phyloP scores from a whole-genome alignment of 2,888 invertebrate genomes.

The Drosophila pseudotalamancana region DNA sequence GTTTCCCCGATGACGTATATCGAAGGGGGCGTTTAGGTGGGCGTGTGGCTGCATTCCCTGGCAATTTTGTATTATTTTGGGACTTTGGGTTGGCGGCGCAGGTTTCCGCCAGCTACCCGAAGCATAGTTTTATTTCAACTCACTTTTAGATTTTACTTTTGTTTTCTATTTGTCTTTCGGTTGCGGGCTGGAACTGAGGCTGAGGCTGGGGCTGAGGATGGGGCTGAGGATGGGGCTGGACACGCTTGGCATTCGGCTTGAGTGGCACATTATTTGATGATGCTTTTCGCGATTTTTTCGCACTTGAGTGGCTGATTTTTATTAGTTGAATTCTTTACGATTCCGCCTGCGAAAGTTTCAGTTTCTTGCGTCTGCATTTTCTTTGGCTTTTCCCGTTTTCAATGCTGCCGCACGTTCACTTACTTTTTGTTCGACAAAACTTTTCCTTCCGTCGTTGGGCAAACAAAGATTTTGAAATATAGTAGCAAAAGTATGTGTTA shows the following conservation, averaged over 20 bases:
- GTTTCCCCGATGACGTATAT: conserved; percentile 68
- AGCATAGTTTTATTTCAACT: conserved; percentile 72
- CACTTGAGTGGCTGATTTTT: conserved; percentile 84
- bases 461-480: conserved; percentile 75
- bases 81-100: conserved; percentile 33
- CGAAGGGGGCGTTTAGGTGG: conserved; percentile 9
- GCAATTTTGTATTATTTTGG: conserved; percentile 50
- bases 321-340: conserved; percentile 84
- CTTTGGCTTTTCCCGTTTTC: conserved; percentile 38
- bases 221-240: conserved; percentile 25
- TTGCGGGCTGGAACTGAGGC: conserved; percentile 1
- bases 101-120: conserved; percentile 43
- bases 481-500: conserved; percentile 46
- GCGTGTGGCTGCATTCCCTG: conserved; percentile 51
- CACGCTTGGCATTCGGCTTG: conserved; percentile 70
- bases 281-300: conserved; percentile 84
- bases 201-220: conserved; percentile 10
- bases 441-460: conserved; percentile 51
- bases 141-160: conserved; percentile 55
- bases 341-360: conserved; percentile 68
- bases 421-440: conserved; percentile 52
- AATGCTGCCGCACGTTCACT: conserved; percentile 58
- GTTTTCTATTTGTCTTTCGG: conserved; percentile 76
- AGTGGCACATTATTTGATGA: conserved; percentile 82
- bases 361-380: conserved; percentile 50